Base-by-base conservation (phyloP, 2,888 invertebrate genomes). In the Chrysotoxum bicinctum region DNA sequence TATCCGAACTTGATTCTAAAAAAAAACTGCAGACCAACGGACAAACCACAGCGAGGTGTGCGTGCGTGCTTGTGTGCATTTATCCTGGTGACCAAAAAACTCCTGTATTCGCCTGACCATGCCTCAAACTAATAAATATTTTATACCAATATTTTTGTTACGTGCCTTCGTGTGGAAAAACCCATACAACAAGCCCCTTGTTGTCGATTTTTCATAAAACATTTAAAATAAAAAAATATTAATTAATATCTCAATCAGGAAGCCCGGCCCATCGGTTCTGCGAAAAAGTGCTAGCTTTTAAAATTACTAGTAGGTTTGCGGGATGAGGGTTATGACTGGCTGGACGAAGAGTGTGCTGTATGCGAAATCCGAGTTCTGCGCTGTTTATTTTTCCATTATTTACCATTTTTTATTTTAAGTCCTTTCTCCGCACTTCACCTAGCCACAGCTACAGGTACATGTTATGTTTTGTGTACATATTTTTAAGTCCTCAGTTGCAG, bases 241-340 rank as follows among this genome's bases (percentile, higher is more conserved):
- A 78, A 79, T 79, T 79, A 79, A 79, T 79, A 79, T 72, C 78
- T 72, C 78, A 73, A 79, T 72, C 72, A 66, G 58, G 56, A 40
- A 48, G 56, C 40, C 56, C 16, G 21, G 37, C 16, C 60, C 54
- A 19, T 35, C 30, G 50, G 50, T 32, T 37, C 30, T 48, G 30
- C 26, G 10, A 32, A 74, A 76, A 76, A 30, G n/a, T 60, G 21
- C 50, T 32, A 23, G 58, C 50, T 69, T 60, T 76, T 60, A 32
- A 76, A 69, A 76, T 60, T 37, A 69, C 68, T 50, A 48, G 30
- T 9, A 10, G 16, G 8, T 45, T 21, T 74, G 30, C 26, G 37
- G 30, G 48, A 40, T 50, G 23, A 52, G 45, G 30, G 37, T 43
- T 48, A 8, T 40, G 14, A 1, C 32, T n/a, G 21, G 9, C 48